phyloP scores from a whole-genome alignment of 92 coral and sea anemone genomes.

The Umimayanthus kanabou region DNA sequence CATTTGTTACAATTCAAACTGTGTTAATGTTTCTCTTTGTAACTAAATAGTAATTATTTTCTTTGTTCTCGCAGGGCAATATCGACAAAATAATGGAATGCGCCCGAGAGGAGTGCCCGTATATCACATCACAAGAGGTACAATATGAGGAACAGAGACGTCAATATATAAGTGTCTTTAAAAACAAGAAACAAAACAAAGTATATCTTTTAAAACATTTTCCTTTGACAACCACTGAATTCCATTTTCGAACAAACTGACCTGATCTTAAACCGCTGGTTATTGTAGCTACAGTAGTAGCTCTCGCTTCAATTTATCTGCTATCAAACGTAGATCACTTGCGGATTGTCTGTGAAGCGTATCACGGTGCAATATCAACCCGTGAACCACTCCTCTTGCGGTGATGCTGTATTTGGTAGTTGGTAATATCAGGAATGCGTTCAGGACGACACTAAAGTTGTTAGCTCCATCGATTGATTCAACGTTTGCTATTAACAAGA shows the following conservation, averaged over 20 bases:
- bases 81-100: conserved; percentile 84
- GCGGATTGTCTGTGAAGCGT: neutral
- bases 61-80: conserved; percentile 63
- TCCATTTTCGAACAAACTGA: too few relatives aligned
- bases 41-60: neutral
- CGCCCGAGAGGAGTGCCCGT: conserved; percentile 93
- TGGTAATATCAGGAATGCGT: conserved; percentile 1
- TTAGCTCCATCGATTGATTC: neutral
- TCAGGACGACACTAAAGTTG: neutral
- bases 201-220: neutral
- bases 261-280: neutral
- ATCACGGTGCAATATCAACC: neutral
- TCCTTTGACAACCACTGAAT: neutral
- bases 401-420: neutral
- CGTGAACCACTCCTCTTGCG: neutral
- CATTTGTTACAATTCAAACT: neutral
- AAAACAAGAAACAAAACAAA: neutral
- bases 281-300: too few relatives aligned
- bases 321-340: neutral
- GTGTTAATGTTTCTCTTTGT: neutral
- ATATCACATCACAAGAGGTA: conserved; percentile 85
- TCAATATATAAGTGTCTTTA: neutral
- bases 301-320: neutral
- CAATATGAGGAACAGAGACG: neutral
- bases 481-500: neutral